Evolutionary conservation across 1,140 invertebrate species (phyloP).

Genomic region (Drosophila kikkawai): DNA sequence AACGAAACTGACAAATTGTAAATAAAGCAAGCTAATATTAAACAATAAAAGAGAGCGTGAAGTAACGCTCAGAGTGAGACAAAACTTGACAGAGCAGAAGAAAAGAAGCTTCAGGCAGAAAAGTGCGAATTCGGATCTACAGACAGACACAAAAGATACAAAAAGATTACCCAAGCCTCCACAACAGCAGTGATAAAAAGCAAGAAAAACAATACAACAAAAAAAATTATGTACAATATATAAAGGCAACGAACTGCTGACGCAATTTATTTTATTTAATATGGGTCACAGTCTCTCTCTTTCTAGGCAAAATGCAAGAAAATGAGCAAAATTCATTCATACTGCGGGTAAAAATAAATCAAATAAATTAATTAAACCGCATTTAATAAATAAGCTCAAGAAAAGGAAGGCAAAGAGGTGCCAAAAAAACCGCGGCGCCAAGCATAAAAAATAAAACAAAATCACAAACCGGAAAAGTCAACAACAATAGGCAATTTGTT

Average conservation of each 20-base stretch:
- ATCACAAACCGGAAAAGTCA: conserved; percentile 40
- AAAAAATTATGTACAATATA: conserved; percentile 3
- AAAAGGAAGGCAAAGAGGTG: conserved; percentile 16
- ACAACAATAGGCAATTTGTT: conserved; percentile 18
- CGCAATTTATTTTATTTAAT: conserved; percentile 25
- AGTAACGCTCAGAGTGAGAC: conserved; percentile 10
- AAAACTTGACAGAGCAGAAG: conserved; percentile 26
- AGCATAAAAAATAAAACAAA: conserved; percentile 32
- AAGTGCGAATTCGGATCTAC: conserved; percentile 27
- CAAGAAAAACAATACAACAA: conserved; percentile 17
- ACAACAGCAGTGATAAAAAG: conserved; percentile 13
- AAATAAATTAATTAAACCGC: conserved; percentile 41
- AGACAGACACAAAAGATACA: conserved; percentile 11
- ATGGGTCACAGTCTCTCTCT: conserved; percentile 30
- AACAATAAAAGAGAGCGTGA: conserved; percentile 7
- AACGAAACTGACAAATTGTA: conserved; percentile 11
- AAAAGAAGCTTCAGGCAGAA: conserved; percentile 18
- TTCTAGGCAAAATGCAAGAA: conserved; percentile 26
- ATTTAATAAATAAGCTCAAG: conserved; percentile 42
- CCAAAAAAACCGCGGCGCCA: conserved; percentile 39
- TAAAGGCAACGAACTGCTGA: conserved; percentile 32
- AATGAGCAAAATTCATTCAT: conserved; percentile 29
- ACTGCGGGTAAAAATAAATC: conserved; percentile 22
- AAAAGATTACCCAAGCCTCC: conserved; percentile 20
- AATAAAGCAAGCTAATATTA: conserved; percentile 15